phyloP scores from a whole-genome alignment of 92 coral and sea anemone genomes.

The Porites cylindrica region DNA sequence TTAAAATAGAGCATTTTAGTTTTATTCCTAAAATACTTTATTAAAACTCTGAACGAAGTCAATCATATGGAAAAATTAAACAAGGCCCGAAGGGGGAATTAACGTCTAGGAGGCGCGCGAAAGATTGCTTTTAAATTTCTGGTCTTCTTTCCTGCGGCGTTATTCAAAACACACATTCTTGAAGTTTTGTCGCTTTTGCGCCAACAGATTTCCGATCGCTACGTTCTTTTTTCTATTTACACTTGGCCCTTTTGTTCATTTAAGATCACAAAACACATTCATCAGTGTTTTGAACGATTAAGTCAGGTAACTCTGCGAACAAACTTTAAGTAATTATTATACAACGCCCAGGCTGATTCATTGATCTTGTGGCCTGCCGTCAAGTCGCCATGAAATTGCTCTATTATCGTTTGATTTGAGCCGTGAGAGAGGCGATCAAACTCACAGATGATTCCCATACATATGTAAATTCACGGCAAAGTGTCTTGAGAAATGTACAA shows the following conservation, averaged over 20 bases:
- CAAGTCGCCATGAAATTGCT: slow-evolving; percentile 34
- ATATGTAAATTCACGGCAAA: slow-evolving; percentile 76
- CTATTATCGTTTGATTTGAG: slow-evolving; percentile 52
- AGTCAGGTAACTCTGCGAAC: slow-evolving; percentile 24
- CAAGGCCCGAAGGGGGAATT: neutral
- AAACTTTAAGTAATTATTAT: slow-evolving; percentile 11
- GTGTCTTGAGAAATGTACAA: slow-evolving; percentile 86
- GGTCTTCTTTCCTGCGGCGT: neutral
- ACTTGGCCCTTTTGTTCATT: slow-evolving; percentile 40
- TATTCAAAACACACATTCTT: slow-evolving; percentile 41
- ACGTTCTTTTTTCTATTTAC: slow-evolving; percentile 30
- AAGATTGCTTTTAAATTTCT: slow-evolving; percentile 1
- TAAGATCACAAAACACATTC: slow-evolving; percentile 24
- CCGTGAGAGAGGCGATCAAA: slow-evolving; percentile 72
- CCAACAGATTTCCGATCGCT: slow-evolving; percentile 38
- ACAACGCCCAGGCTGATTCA: neutral
- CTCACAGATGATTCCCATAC: slow-evolving; percentile 78
- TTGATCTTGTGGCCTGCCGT: slow-evolving; percentile 38
- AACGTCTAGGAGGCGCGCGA: neutral
- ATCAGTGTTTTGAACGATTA: slow-evolving; percentile 16
- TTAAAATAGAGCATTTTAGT: neutral
- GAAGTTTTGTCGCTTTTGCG: slow-evolving; percentile 34
- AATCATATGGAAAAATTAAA: slow-evolving; percentile 1
- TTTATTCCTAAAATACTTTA: neutral
- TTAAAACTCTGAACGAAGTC: slow-evolving; percentile 22